Evolutionary conservation across 92 coral and sea anemone genomes (phyloP), one percentile per base, ranked within the genome.

Genomic region (Porites rus): DNA sequence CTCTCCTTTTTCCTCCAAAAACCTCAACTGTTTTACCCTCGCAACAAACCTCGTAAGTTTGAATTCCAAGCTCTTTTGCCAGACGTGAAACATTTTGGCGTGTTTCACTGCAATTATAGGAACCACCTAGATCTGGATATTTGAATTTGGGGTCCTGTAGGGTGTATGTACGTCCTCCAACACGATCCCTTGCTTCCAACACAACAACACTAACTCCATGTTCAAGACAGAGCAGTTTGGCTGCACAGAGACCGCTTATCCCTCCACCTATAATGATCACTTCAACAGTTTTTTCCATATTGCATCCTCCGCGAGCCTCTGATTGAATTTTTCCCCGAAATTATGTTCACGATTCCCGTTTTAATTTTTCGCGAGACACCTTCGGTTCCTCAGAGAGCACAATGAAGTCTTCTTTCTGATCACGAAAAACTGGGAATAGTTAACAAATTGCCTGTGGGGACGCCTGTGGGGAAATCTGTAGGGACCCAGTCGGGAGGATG

Each of bases 221-320:
- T 19, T 77, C 84, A 65, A 90, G 88, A 14, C 76, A 86, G 52
- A 96, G 88, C 17, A 96, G 82, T 74, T 92, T 90, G 62, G 98
- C 98, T 61, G 98, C 98, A 77, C 96, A 96, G 18, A 96, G 90
- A 65, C 98, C 98, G 77, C 98, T 96, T 12, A 96, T 91, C 18
- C 98, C 98, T 1, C 98, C 98, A 52, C 98, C 98, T 46, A 96
- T 89, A n/a, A 96, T 91, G 11, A 96, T 82, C 25, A 96, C 96
- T 63, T 92, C 96, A 8, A 50, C 61, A 51, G 72, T 21, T 64
- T 79, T 63, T 73, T 79, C 83, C 83, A 79, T 78, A 31, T 43
- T 65, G 59, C 43, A 43, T 21, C 67, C n/a, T 7, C 8, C 4
- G 14, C 10, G 60, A 54, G 60, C 10, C 60, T 54, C 60, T 0